Conservation (phyloP, 2,888 invertebrate species). For the Rhynchonema sp. region DNA sequence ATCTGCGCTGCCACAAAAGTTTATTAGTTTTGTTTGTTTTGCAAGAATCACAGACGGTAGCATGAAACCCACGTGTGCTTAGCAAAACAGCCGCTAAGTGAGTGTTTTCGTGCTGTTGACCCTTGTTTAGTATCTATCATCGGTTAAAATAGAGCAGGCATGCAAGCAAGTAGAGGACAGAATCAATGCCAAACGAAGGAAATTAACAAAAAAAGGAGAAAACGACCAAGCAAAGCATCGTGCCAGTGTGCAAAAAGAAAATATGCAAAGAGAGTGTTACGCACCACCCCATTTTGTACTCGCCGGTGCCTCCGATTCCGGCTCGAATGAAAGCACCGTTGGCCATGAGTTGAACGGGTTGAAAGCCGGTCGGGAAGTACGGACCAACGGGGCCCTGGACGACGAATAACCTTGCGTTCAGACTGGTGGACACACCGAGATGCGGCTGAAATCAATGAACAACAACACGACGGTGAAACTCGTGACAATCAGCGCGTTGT, state of each 20-base stretch:
- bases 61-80: too few relatives aligned
- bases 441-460: neutral
- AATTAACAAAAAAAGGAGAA: neutral
- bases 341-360: slow-evolving; percentile 50
- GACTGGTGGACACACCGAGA: neutral
- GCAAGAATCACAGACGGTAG: too few relatives aligned
- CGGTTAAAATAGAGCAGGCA: neutral
- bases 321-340: slow-evolving; percentile 57
- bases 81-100: too few relatives aligned
- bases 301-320: slow-evolving; percentile 79
- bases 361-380: slow-evolving; percentile 51
- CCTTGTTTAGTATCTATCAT: too few relatives aligned
- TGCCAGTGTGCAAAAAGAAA: neutral
- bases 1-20: too few relatives aligned
- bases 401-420: slow-evolving; percentile 57
- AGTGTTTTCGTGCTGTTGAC: too few relatives aligned
- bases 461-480: too few relatives aligned
- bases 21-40: too few relatives aligned
- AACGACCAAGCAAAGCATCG: neutral
- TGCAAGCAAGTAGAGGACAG: neutral
- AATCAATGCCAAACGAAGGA: neutral
- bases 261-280: neutral
- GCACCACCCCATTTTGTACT: slow-evolving; percentile 60
- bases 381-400: slow-evolving; percentile 75
- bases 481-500: too few relatives aligned